These are phyloP conservation scores for Notodonta ziczac DNA, from an alignment of 2,888 invertebrate genomes.

Conservation along the genomic window DNA sequence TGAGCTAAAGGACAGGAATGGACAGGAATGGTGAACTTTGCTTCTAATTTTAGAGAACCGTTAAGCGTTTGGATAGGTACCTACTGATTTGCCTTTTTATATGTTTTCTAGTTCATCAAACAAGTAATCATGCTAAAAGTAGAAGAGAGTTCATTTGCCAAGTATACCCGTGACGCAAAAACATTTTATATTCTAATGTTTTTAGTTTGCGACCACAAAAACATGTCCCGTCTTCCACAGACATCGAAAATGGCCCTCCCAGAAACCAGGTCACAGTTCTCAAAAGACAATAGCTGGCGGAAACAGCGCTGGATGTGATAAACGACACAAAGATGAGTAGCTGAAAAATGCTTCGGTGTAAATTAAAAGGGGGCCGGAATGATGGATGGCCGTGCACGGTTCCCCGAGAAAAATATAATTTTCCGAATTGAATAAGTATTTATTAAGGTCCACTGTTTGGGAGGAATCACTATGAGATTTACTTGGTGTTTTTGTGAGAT, in stretches of 20 bases:
- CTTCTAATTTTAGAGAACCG: too few relatives aligned
- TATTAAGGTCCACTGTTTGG: constrained; percentile 36
- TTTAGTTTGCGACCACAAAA: constrained; percentile 14
- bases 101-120: too few relatives aligned
- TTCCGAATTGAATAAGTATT: constrained; percentile 46
- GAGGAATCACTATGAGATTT: constrained; percentile 30
- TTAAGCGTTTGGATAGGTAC: too few relatives aligned
- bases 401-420: constrained; percentile 51
- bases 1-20: too few relatives aligned
- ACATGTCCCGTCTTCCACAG: constrained; percentile 19
- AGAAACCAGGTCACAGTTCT: constrained; percentile 58
- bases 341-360: constrained; percentile 63
- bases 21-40: too few relatives aligned
- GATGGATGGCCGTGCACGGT: constrained; percentile 59
- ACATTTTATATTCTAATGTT: not conserved
- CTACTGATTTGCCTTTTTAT: too few relatives aligned
- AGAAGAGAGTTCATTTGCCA: too few relatives aligned
- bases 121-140: too few relatives aligned
- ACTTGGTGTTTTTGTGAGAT: constrained; percentile 22
- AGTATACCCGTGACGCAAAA: not conserved
- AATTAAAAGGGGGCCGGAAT: constrained; percentile 63
- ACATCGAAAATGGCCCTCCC: constrained; percentile 19
- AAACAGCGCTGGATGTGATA: constrained; percentile 61
- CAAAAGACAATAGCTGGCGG: constrained; percentile 64
- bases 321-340: constrained; percentile 70